Evolutionary conservation across 2,797 vertebrate genomes (phyloP).

Genomic region (Chelidonichthys spinosus): DNA sequence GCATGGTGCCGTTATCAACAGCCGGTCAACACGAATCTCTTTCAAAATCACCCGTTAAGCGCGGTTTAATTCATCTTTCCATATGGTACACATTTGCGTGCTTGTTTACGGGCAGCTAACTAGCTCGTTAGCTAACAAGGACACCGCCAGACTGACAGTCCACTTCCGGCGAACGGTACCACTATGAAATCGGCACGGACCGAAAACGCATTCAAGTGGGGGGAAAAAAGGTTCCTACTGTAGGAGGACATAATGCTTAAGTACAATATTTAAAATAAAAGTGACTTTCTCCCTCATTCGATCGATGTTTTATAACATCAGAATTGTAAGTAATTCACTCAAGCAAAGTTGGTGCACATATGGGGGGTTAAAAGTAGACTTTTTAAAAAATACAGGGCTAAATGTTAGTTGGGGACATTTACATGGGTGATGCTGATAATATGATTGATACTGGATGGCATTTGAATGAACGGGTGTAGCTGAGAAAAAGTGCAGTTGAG

Average conservation of each 20-base stretch:
- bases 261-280: background rate
- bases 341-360: background rate
- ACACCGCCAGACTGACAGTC: constrained; percentile 79
- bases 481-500: background rate
- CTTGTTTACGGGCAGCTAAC: constrained; percentile 46
- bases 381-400: background rate
- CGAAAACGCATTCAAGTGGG: constrained; percentile 1
- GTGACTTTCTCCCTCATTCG: background rate
- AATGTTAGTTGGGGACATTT: background rate
- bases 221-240: constrained; percentile 36
- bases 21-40: constrained; percentile 43
- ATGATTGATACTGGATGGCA: background rate
- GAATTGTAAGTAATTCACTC: background rate
- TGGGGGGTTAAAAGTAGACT: background rate
- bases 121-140: constrained; percentile 81
- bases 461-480: constrained; percentile 4
- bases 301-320: background rate
- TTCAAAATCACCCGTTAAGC: constrained; percentile 47
- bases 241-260: too few relatives aligned
- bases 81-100: constrained; percentile 65
- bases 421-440: background rate
- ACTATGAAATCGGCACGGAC: constrained; percentile 53
- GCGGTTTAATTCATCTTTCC: constrained; percentile 77
- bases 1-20: constrained; percentile 74
- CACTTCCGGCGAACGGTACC: constrained; percentile 74